Percentiles rank a stretch among this genome's conserved stretches.
Conservation (phyloP, 1,140 invertebrate genomes). For the Whitmania pigra region DNA sequence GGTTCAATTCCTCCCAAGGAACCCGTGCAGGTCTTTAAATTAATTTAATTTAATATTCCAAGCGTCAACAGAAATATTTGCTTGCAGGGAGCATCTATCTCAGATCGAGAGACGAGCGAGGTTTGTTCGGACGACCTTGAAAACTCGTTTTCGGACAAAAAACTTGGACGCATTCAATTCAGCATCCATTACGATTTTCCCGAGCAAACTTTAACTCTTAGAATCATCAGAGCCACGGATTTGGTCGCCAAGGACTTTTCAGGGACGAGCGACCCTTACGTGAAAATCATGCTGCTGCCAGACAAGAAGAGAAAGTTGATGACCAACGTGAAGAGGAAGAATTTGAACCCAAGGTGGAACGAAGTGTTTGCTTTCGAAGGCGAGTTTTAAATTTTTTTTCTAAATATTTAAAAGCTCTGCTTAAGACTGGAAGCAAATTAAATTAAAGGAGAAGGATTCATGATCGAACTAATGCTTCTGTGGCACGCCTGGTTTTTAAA, state of each 20-base stretch:
- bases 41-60: too few relatives aligned
- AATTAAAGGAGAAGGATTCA: constrained; percentile 3
- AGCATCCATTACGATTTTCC: constrained; percentile 89
- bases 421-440: constrained; percentile 1
- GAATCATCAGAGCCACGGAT: constrained; percentile 9
- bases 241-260: constrained; percentile 19
- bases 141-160: constrained; percentile 20
- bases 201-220: constrained; percentile 35
- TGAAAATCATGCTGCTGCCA: constrained; percentile 26
- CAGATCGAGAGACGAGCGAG: too few relatives aligned
- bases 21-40: too few relatives aligned
- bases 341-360: constrained; percentile 26
- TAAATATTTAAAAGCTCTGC: neutral
- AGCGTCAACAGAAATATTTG: too few relatives aligned
- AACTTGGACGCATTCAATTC: constrained; percentile 62
- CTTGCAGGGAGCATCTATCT: too few relatives aligned
- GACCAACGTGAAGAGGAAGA: constrained; percentile 26
- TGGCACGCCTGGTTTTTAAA: too few relatives aligned
- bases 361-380: constrained; percentile 27
- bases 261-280: constrained; percentile 26
- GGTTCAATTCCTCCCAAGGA: too few relatives aligned
- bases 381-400: constrained; percentile 11
- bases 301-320: constrained; percentile 24
- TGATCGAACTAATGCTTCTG: too few relatives aligned
- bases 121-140: too few relatives aligned